These are phyloP conservation scores for Pyrgilauda ruficollis DNA, from an alignment of 2,113 vertebrate species.

Conservation along the genomic window DNA sequence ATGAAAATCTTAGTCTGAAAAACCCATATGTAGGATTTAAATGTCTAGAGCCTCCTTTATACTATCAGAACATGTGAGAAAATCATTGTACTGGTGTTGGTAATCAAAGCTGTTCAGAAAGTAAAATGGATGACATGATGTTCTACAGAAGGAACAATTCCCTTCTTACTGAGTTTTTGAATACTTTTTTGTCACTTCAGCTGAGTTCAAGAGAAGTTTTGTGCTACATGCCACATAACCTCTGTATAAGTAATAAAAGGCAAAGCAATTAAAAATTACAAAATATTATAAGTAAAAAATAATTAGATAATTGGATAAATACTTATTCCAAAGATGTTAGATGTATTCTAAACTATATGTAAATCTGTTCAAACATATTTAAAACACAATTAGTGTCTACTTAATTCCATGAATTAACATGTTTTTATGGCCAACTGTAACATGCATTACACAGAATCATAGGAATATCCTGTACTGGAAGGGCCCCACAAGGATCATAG, in stretches of 20 bases:
- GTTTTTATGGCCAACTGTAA: background rate
- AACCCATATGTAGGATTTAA: background rate
- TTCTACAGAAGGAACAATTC: conserved; percentile 23
- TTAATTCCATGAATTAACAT: background rate
- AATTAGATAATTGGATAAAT: background rate
- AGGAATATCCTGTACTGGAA: background rate
- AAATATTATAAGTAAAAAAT: background rate
- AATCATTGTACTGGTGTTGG: background rate
- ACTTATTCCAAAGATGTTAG: background rate
- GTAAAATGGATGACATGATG: background rate
- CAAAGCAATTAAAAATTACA: background rate
- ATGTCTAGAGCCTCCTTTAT: background rate
- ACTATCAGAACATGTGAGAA: background rate
- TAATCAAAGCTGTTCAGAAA: background rate
- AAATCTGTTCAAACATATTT: conserved; percentile 12
- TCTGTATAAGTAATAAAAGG: conserved; percentile 36
- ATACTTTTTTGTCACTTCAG: background rate
- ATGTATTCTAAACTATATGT: background rate
- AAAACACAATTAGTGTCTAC: background rate
- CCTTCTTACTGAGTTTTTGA: conserved; percentile 2
- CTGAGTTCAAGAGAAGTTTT: background rate
- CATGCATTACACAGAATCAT: background rate
- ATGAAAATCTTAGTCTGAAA: background rate
- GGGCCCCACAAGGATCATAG: background rate
- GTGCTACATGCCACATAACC: background rate